Evolutionary conservation across 2,888 invertebrate genomes (phyloP).

Genomic region (Barypeithes pellucidus): DNA sequence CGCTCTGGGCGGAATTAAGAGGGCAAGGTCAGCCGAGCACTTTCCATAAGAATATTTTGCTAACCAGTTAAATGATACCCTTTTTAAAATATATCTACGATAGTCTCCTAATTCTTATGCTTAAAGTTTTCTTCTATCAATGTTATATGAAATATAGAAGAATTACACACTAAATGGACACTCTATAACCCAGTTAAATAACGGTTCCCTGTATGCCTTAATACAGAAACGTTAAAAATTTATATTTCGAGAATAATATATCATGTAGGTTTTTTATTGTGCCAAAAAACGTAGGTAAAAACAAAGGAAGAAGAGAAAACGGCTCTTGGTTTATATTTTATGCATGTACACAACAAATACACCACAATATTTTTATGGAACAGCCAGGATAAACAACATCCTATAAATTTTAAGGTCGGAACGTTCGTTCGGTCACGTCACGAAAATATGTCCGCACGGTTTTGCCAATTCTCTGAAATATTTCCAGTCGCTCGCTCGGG

Average conservation of each 20-base stretch:
- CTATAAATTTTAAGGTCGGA: conserved; percentile 44
- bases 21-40: too few relatives aligned
- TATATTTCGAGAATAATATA: conserved; percentile 6
- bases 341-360: conserved; percentile 36
- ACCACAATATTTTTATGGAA: conserved; percentile 40
- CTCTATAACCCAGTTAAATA: not conserved
- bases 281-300: conserved; percentile 8
- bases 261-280: not conserved
- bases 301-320: conserved; percentile 29
- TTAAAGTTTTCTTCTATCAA: too few relatives aligned
- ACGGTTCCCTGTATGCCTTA: not conserved
- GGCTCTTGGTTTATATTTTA: conserved; percentile 27
- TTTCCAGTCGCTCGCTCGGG: conserved; percentile 24
- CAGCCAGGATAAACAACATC: conserved; percentile 39
- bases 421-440: conserved; percentile 44
- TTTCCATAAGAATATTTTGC: too few relatives aligned
- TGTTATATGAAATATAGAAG: too few relatives aligned
- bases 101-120: too few relatives aligned
- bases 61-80: too few relatives aligned
- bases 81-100: too few relatives aligned
- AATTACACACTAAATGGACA: too few relatives aligned
- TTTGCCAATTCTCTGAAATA: conserved; percentile 38
- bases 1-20: too few relatives aligned
- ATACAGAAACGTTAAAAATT: not conserved
- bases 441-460: conserved; percentile 43